These are phyloP conservation scores for cattle (Bos taurus) DNA, from an alignment of 2,113 vertebrate species.

Conservation along the genomic window ARS-UCD2.0 NC_037330.1:118397001-118397500, in stretches of 20 bases:
- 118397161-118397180: background rate
- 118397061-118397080: background rate
- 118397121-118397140: background rate
- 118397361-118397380: background rate
- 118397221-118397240: background rate
- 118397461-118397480: rapidly evolving
- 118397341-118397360: background rate
- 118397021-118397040: background rate
- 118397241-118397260: rapidly evolving
- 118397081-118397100: background rate
- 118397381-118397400: rapidly evolving
- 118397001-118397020: background rate
- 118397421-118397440: too few relatives aligned
- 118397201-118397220: background rate
- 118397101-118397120: background rate
- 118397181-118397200: background rate
- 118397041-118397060: background rate
- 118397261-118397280: background rate
- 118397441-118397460: background rate
- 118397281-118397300: background rate
- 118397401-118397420: rapidly evolving
- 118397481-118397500: rapidly evolving
- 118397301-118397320: rapidly evolving
- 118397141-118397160: background rate
- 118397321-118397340: background rate